Evolutionary conservation across 2,113 vertebrate genomes (phyloP).

Genomic region (Herpailurus yagouaroundi): DNA sequence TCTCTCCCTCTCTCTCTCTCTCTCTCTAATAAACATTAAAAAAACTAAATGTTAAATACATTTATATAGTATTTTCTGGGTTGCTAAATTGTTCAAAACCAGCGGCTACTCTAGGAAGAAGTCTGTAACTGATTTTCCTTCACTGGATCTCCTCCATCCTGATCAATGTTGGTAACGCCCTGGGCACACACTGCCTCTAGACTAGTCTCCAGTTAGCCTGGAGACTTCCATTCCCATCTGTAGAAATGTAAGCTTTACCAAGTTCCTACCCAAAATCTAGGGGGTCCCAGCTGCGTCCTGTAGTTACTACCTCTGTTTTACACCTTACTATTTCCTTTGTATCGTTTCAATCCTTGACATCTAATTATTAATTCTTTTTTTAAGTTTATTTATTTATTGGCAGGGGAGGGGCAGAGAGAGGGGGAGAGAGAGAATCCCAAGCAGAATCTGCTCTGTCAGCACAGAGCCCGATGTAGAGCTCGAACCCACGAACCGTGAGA

Average conservation of each 20-base stretch:
- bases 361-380: not conserved
- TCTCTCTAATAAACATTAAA: too few species aligned
- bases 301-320: not conserved
- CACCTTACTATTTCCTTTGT: not conserved
- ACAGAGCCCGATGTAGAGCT: too few species aligned
- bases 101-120: not conserved
- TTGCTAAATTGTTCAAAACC: not conserved
- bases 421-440: too few species aligned
- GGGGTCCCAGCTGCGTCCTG: too few species aligned
- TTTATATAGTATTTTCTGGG: not conserved
- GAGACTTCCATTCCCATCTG: not conserved
- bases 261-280: not conserved
- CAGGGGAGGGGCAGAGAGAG: too few species aligned
- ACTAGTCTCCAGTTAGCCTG: too few species aligned
- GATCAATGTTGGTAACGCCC: not conserved
- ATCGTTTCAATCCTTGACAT: not conserved
- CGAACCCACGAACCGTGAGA: too few species aligned
- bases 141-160: not conserved
- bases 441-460: too few species aligned
- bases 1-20: too few species aligned
- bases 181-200: too few species aligned
- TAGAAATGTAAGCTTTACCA: not conserved
- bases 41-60: not conserved
- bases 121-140: not conserved
- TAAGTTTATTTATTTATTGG: too few species aligned